Percentiles rank a stretch among this genome's conserved stretches.
phyloP scores from a whole-genome alignment of 2,113 vertebrate genomes.

The Gadus macrocephalus region DNA sequence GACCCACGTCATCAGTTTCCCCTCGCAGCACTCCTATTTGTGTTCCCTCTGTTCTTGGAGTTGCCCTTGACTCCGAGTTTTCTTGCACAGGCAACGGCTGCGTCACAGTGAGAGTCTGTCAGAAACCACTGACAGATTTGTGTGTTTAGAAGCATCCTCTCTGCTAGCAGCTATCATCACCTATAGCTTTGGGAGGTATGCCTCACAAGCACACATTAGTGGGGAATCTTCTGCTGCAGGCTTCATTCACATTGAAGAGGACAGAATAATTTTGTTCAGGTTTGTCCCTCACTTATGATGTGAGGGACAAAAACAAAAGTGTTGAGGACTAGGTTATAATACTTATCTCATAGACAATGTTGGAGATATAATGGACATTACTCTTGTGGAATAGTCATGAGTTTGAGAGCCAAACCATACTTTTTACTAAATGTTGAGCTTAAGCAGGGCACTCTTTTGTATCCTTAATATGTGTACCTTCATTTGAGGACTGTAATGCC shows the following conservation, averaged over 20 bases:
- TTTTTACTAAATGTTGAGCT: too few species aligned
- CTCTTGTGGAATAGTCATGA: too few species aligned
- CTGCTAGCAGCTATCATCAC: slow-evolving; percentile 20
- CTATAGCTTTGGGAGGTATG: slow-evolving; percentile 15
- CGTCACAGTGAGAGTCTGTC: not conserved
- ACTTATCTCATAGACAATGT: too few species aligned
- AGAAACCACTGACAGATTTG: slow-evolving; percentile 8
- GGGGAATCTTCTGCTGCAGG: slow-evolving; percentile 15
- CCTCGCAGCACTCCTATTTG: not conserved
- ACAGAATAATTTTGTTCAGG: slow-evolving; percentile 11
- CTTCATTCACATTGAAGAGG: slow-evolving; percentile 16
- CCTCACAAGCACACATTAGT: slow-evolving; percentile 4
- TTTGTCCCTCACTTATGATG: not conserved
- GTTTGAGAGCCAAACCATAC: too few species aligned
- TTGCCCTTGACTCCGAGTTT: not conserved
- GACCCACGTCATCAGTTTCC: not conserved
- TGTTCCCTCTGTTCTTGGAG: not conserved
- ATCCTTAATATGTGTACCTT: too few species aligned
- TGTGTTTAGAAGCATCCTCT: slow-evolving; percentile 4
- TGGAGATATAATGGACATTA: too few species aligned
- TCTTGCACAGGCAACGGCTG: slow-evolving; percentile 7
- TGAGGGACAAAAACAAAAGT: not conserved
- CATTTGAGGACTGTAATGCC: too few species aligned
- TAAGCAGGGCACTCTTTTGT: too few species aligned
- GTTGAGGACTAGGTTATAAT: not conserved